A percentile compares a stretch with the other conserved stretches of the same genome.
These are phyloP conservation scores for Germaria angustata DNA, from an alignment of 2,888 invertebrate genomes.

Conservation along the genomic window DNA sequence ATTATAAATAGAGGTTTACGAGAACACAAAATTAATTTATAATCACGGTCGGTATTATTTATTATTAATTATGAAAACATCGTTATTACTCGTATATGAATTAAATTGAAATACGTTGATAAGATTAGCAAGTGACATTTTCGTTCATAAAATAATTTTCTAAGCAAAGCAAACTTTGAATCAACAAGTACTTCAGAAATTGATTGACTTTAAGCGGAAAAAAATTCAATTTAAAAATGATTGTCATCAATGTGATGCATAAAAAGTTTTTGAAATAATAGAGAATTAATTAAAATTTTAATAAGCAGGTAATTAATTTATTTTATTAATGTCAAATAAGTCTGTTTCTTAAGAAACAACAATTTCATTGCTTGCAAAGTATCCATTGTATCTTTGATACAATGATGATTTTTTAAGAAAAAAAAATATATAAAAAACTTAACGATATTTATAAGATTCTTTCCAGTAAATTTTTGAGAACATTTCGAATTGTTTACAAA, in stretches of 20 bases:
- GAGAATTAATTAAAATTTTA: background rate
- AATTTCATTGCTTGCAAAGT: too few relatives aligned
- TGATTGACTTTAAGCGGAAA: background rate
- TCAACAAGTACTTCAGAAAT: slow-evolving; percentile 18
- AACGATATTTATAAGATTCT: too few relatives aligned
- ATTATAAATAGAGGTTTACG: background rate
- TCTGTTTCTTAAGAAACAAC: too few relatives aligned
- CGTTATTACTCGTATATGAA: slow-evolving; percentile 74
- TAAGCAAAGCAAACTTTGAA: background rate
- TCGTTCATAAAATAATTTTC: slow-evolving; percentile 75
- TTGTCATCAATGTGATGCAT: background rate
- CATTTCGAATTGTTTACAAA: too few relatives aligned
- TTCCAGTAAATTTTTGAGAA: too few relatives aligned
- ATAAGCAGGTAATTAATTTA: background rate
- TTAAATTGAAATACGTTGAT: slow-evolving; percentile 74
- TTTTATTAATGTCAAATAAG: background rate
- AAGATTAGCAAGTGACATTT: slow-evolving; percentile 74
- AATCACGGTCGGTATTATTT: background rate
- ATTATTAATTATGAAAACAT: slow-evolving; percentile 77
- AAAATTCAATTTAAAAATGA: background rate
- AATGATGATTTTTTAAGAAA: too few relatives aligned
- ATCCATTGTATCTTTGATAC: too few relatives aligned
- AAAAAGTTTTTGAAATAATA: background rate
- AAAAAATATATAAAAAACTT: too few relatives aligned
- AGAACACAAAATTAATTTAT: background rate